These are phyloP conservation scores for Meloidogyne chitwoodi DNA, from an alignment of 1,140 invertebrate genomes.

Conservation along the genomic window DNA sequence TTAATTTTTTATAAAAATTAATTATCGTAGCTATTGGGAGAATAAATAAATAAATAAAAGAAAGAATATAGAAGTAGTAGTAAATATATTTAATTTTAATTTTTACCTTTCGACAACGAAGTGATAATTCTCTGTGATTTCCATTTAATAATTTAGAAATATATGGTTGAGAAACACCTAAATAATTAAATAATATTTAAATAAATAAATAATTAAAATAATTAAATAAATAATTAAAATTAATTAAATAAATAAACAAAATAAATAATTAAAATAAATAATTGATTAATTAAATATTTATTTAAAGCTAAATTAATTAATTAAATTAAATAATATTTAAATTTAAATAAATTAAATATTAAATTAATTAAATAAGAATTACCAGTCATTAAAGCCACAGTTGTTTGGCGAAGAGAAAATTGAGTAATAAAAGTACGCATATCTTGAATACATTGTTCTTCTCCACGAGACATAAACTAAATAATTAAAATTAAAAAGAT, in stretches of 20 bases:
- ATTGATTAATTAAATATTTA: no score
- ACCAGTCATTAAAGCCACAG: slow-evolving; percentile 55
- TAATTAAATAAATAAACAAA: no score
- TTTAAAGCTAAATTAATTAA: no score
- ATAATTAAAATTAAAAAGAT: no score
- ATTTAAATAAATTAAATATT: not conserved
- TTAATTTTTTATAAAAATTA: no score
- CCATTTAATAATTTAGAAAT: slow-evolving; percentile 58
- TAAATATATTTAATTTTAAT: no score
- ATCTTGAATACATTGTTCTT: slow-evolving; percentile 53
- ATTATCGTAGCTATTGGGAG: no score
- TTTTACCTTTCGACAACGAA: slow-evolving; percentile 46
- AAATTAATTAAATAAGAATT: no score
- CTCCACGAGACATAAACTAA: slow-evolving; percentile 49
- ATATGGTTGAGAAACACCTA: slow-evolving; percentile 56
- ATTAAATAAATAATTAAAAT: no score
- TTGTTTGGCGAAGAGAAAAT: slow-evolving; percentile 55
- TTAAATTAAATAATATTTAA: not conserved
- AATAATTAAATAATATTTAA: slow-evolving; percentile 12
- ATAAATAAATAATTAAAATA: not conserved
- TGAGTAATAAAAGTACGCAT: slow-evolving; percentile 58
- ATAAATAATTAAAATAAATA: no score
- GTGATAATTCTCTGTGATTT: slow-evolving; percentile 54
- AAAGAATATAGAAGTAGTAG: no score
- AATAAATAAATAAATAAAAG: no score